Base-by-base conservation (phyloP, 2,888 invertebrate species). In the Polymixis flavicincta region DNA sequence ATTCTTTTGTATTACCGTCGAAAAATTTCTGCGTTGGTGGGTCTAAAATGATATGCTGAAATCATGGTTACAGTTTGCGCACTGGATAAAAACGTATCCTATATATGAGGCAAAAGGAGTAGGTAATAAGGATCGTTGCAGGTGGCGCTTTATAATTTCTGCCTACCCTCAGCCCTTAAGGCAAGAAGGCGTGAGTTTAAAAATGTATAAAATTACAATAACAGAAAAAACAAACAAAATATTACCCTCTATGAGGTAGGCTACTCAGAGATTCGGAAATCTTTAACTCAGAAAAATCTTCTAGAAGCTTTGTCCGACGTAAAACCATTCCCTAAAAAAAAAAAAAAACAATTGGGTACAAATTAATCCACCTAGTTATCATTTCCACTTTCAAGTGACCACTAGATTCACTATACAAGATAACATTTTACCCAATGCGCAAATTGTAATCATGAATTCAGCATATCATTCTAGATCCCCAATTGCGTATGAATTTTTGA, bases 271-370 rank as follows among this genome's bases (percentile, higher is more conserved):
- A n/a, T 45, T 69, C 64, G 11, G 76, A 55, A 60, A 17, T 0
- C 0, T 17, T 22, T 8, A 42, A 0, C 17, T 68, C 54, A 4
- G 28, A 22, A 55, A 48, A 1, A 3, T 67, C 45, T 11, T n/a
- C 11, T 57, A 11, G 11, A 37, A 22, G 4, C 8, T 59, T n/a
- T 13, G n/a, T 2, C 9, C 13, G 64, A 52, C 4, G 71, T 32
- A 66, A 28, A 25, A 13, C 9, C 22, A 50, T 50, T n/a, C 25
- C 59, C 78, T 78, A 11, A 22, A 60, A 76, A 9, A 22, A 60
- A 76, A 9, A 45, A 42, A 28, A 50, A 42, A 28, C 9, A 71
- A 13, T 60, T 11, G 19, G 0, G 9, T 52, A 19, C 6, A 37
- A 37, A 37, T 3, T 59, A 22, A 22, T 45, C 17, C 4, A 7